These are phyloP conservation scores for Peromyscus aztecus DNA, from an alignment of 2,797 vertebrate species.

Conservation along the genomic window DNA sequence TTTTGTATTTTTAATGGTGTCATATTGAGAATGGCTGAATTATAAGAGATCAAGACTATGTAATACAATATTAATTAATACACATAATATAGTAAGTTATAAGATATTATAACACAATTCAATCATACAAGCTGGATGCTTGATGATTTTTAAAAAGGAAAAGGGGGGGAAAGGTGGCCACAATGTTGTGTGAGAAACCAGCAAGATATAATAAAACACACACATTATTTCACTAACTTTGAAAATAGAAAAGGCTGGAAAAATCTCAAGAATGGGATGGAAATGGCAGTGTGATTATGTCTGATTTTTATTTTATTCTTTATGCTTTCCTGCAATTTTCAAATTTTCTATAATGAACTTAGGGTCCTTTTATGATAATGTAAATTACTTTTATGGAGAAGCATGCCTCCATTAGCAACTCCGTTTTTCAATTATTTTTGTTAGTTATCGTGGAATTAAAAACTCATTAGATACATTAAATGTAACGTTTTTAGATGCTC, in stretches of 20 bases:
- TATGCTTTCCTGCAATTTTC: constrained; percentile 70
- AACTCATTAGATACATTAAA: constrained; percentile 79
- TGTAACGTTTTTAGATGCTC: constrained; percentile 77
- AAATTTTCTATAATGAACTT: constrained; percentile 79
- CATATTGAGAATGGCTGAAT: constrained; percentile 60
- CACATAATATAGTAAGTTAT: constrained; percentile 28
- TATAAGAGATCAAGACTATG: not conserved
- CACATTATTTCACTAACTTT: constrained; percentile 34
- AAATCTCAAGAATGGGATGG: constrained; percentile 13
- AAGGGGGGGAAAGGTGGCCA: not conserved
- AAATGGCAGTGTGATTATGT: constrained; percentile 45
- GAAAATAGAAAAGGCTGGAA: constrained; percentile 55
- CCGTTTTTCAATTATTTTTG: constrained; percentile 82
- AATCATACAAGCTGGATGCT: constrained; percentile 26
- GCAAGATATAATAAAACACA: not conserved
- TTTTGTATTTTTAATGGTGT: constrained; percentile 62
- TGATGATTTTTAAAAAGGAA: constrained; percentile 28
- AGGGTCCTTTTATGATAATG: constrained; percentile 75
- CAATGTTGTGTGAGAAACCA: not conserved
- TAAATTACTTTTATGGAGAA: constrained; percentile 74
- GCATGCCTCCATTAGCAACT: constrained; percentile 72
- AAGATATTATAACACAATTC: constrained; percentile 27
- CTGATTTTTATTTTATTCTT: constrained; percentile 76
- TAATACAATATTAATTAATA: not conserved
- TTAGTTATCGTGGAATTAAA: constrained; percentile 80